Percentiles rank a stretch among this genome's conserved stretches.
phyloP scores from a whole-genome alignment of 2,113 vertebrate species.

The Zosterops hypoxanthus region DNA sequence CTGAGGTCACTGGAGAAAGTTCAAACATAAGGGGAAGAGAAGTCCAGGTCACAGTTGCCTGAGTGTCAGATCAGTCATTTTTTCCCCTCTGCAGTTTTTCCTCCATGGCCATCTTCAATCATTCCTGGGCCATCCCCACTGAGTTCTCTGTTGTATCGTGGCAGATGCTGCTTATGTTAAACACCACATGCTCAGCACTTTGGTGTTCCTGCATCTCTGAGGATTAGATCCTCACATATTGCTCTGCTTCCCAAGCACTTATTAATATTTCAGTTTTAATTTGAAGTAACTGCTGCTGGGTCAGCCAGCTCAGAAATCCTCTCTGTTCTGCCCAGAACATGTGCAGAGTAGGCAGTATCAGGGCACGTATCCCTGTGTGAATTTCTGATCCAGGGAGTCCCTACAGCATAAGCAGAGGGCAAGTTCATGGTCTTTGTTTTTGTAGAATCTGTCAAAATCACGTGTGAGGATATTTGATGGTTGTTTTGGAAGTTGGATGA shows the following conservation, averaged over 20 bases:
- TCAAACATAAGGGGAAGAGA: neutral
- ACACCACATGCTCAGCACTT: conserved; percentile 52
- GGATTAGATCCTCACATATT: conserved; percentile 33
- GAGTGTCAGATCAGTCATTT: neutral
- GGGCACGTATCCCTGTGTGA: neutral
- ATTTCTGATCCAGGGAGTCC: neutral
- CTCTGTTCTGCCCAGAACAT: neutral
- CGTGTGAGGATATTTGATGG: neutral
- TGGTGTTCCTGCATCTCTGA: conserved; percentile 35
- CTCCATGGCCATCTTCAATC: conserved; percentile 1
- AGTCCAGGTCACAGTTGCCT: neutral
- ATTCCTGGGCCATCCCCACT: neutral
- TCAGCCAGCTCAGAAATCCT: neutral
- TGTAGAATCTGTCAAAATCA: neutral
- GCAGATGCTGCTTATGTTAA: conserved; percentile 40
- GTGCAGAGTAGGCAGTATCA: neutral
- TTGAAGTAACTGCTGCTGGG: neutral
- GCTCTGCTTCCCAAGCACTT: conserved; percentile 45
- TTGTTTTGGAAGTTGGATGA: neutral
- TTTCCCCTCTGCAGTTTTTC: neutral
- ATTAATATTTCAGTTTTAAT: conserved; percentile 59
- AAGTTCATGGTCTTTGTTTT: neutral
- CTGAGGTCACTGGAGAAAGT: neutral
- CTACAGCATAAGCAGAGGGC: neutral
- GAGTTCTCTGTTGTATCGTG: neutral